Evolutionary conservation across 2,888 invertebrate genomes (phyloP).

Genomic region (Drepana falcataria): DNA sequence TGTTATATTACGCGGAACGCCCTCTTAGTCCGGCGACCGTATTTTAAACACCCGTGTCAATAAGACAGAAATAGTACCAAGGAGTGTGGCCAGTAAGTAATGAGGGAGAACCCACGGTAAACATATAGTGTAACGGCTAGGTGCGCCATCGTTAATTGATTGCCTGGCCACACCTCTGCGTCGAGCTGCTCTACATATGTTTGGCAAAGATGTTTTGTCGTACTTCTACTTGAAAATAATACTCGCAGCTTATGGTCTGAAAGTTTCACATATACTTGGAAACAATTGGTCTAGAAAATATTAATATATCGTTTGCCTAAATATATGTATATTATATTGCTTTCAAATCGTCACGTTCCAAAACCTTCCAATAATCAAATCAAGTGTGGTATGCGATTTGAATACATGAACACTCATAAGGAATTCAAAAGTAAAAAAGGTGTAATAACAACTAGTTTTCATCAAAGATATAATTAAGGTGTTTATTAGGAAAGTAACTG

Average conservation of each 20-base stretch:
- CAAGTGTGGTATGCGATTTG: too few species aligned
- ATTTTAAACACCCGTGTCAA: slow-evolving; percentile 29
- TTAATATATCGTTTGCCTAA: too few species aligned
- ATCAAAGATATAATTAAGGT: too few species aligned
- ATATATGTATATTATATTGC: too few species aligned
- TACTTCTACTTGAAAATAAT: neutral
- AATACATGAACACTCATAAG: too few species aligned
- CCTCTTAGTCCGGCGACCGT: slow-evolving; percentile 15
- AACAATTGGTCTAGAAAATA: too few species aligned
- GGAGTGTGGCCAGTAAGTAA: slow-evolving; percentile 63
- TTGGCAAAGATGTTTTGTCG: slow-evolving; percentile 27
- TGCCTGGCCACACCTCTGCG: slow-evolving; percentile 49
- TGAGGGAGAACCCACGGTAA: slow-evolving; percentile 59
- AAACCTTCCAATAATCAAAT: too few species aligned
- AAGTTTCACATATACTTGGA: too few species aligned
- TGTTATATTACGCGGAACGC: neutral
- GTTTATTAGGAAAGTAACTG: too few species aligned
- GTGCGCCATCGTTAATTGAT: slow-evolving; percentile 61
- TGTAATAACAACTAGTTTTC: too few species aligned
- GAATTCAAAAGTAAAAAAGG: too few species aligned
- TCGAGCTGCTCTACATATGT: slow-evolving; percentile 17
- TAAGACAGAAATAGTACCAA: slow-evolving; percentile 36
- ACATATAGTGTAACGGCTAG: slow-evolving; percentile 65
- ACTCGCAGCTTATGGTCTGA: neutral
- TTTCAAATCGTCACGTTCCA: too few species aligned